Evolutionary conservation across 2,888 invertebrate genomes (phyloP).

Genomic region (Lottia scabra): DNA sequence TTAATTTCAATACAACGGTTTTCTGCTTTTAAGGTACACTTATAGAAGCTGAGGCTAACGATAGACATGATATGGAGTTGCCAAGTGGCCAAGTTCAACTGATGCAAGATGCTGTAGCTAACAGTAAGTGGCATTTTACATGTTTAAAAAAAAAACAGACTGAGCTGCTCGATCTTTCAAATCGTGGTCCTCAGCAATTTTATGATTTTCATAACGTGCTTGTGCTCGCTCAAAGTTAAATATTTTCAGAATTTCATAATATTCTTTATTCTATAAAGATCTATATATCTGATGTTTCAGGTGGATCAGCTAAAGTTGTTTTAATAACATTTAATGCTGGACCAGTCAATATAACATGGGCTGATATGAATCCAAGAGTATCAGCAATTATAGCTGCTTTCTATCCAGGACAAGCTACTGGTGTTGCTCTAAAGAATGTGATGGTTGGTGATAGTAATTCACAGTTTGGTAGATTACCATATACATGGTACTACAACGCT

Average conservation of each 20-base stretch:
- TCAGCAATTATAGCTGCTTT: constrained; percentile 51
- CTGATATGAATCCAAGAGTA: constrained; percentile 42
- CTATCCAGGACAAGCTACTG: constrained; percentile 63
- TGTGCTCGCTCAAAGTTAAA: too few relatives aligned
- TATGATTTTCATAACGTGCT: too few relatives aligned
- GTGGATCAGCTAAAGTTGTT: constrained; percentile 25
- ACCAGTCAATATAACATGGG: constrained; percentile 61
- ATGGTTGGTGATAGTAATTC: constrained; percentile 37
- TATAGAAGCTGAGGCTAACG: not conserved
- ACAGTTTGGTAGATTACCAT: constrained; percentile 54
- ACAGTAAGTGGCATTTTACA: constrained; percentile 20
- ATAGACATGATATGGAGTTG: not conserved
- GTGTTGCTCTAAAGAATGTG: constrained; percentile 54
- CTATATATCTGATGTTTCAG: not conserved
- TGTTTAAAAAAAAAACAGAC: too few relatives aligned
- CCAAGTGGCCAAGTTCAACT: constrained; percentile 27
- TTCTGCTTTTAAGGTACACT: not conserved
- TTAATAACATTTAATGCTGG: constrained; percentile 62
- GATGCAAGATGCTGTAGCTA: constrained; percentile 46
- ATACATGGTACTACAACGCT: constrained; percentile 52
- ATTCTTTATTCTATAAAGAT: too few relatives aligned
- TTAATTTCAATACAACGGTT: too few relatives aligned
- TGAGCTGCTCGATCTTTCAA: too few relatives aligned
- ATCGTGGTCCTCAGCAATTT: too few relatives aligned
- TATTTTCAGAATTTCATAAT: too few relatives aligned